Evolutionary conservation across 2,113 vertebrate species (phyloP).

Genomic region (Onychostoma macrolepis): DNA sequence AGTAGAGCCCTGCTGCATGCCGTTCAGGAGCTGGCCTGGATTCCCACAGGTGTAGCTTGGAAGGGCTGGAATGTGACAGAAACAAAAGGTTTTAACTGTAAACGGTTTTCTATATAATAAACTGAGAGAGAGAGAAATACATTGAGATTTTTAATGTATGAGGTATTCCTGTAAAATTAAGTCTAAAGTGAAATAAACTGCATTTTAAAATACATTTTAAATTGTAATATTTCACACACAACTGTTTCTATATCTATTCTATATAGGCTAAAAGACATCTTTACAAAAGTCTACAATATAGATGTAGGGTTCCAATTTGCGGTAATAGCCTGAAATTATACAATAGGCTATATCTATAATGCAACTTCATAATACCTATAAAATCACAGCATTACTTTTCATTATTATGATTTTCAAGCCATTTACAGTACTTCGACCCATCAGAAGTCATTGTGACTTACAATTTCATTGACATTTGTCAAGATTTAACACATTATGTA

Average conservation of each 20-base stretch:
- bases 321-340: neutral
- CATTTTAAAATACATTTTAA: too few relatives aligned
- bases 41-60: conserved; percentile 97
- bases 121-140: neutral
- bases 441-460: neutral
- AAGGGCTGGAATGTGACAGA: conserved; percentile 76
- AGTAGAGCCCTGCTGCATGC: conserved; percentile 90
- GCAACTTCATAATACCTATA: neutral
- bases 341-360: neutral
- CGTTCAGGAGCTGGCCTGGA: conserved; percentile 90
- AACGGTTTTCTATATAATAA: neutral
- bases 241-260: too few relatives aligned
- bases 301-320: neutral
- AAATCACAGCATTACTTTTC: neutral
- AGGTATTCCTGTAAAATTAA: too few relatives aligned
- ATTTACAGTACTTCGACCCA: neutral
- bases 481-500: too few relatives aligned
- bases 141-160: neutral
- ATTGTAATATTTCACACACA: too few relatives aligned
- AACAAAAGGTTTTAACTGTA: neutral
- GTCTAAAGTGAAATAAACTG: too few relatives aligned
- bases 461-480: too few relatives aligned
- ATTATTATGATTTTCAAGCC: neutral
- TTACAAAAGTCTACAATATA: neutral
- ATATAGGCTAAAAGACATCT: too few relatives aligned